These are phyloP conservation scores for Cheilosia pagana DNA, from an alignment of 2,888 invertebrate species.

Conservation along the genomic window DNA sequence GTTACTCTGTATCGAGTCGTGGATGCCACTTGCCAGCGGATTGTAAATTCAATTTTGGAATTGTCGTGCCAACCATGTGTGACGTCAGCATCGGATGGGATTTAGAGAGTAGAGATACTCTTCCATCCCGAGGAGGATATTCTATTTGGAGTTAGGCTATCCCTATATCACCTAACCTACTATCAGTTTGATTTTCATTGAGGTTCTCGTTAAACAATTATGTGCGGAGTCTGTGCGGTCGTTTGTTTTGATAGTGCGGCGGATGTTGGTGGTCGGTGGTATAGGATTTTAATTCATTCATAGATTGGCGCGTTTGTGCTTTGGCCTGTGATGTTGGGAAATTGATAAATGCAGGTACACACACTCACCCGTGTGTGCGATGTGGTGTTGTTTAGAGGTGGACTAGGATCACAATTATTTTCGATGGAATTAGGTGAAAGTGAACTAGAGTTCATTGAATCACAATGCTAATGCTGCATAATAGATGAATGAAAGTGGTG, in stretches of 20 bases:
- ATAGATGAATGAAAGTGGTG: constrained; percentile 19
- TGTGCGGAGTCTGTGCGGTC: neutral
- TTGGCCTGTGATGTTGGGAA: constrained; percentile 42
- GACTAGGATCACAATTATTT: constrained; percentile 47
- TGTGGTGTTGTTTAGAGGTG: constrained; percentile 42
- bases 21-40: neutral
- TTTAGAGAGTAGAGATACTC: constrained; percentile 40
- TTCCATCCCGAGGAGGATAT: constrained; percentile 42
- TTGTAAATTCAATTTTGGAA: constrained; percentile 55
- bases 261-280: constrained; percentile 20
- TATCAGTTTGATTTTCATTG: constrained; percentile 46
- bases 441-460: constrained; percentile 25
- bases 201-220: constrained; percentile 8
- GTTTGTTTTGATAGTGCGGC: constrained; percentile 8
- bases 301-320: constrained; percentile 51
- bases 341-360: neutral
- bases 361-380: neutral
- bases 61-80: constrained; percentile 28
- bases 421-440: constrained; percentile 39
- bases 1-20: neutral
- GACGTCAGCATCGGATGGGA: constrained; percentile 48
- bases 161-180: constrained; percentile 21
- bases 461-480: constrained; percentile 16
- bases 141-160: constrained; percentile 59
- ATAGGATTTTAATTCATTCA: constrained; percentile 57